Base-by-base conservation (phyloP, 1,140 invertebrate species). In the Cardiocondyla obscurior region DNA sequence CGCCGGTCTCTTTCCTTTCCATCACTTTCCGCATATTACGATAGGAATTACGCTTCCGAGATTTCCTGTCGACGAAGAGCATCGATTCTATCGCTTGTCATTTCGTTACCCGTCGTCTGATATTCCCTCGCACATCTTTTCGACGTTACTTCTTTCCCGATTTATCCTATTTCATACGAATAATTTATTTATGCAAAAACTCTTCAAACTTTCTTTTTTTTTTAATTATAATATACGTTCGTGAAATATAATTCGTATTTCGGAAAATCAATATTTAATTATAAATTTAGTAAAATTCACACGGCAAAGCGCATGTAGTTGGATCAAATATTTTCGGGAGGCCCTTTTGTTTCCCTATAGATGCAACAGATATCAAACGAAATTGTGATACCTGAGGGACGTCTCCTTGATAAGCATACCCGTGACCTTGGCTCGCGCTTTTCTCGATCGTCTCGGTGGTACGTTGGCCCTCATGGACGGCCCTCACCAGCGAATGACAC, bases 341-440 rank as follows among this genome's bases (percentile, higher is more conserved):
- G 46, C 19, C n/a, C n/a, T 30, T 74, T 3, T 30, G 5, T 16
- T 44, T 7, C 6, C 7, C 33, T 33, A n/a, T n/a, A n/a, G 12
- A 36, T 44, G 39, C 28, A 22, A 46, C 0, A 19, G 57, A 64
- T 30, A 69, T 79, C 25, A 58, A 42, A 10, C 14, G 55, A 67
- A 72, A 83, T 83, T 60, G 42, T 19, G 25, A 49, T 93, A 94
- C 93, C 93, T 94, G 83, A 94, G 89, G 33, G 93, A 94, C 30
- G 92, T 93, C 83, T 93, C 93, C 88, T 94, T 94, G 89, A 93
- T 92, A 55, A 94, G 91, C 93, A 94, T 94, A 76, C 87, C 85
- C 87, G 82, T 73, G 76, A 89, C 81, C 77, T 86, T 82, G 87
- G 58, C 16, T 79, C 67, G 82, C 36, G 58, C 60, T 60, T 85